Percentiles rank a stretch among this genome's conserved stretches.
Evolutionary conservation across 1,140 invertebrate species (phyloP).

Genomic region (Holotrichia oblita): DNA sequence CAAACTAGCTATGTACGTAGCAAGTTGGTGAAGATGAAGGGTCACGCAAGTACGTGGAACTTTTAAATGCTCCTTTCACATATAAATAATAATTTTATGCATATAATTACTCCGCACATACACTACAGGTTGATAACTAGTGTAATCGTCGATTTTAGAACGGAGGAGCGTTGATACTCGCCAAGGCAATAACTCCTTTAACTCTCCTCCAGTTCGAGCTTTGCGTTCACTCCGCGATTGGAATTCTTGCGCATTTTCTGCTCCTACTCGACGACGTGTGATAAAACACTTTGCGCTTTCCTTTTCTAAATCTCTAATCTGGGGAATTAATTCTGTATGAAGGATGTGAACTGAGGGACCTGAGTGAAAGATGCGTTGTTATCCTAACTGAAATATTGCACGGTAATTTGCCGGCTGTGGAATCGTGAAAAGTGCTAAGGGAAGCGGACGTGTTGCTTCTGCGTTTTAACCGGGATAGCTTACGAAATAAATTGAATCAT

Average conservation of each 20-base stretch:
- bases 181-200: background rate
- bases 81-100: conserved; percentile 53
- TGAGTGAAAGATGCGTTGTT: conserved; percentile 29
- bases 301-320: conserved; percentile 34
- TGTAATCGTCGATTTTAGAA: conserved; percentile 46
- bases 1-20: background rate
- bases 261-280: background rate
- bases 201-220: background rate
- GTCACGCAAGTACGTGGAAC: conserved; percentile 50
- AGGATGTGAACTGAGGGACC: background rate
- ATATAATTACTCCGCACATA: conserved; percentile 47
- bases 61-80: conserved; percentile 51
- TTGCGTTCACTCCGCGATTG: background rate
- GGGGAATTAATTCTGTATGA: conserved; percentile 1
- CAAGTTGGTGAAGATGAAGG: conserved; percentile 27
- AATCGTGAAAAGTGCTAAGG: background rate
- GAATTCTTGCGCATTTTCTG: background rate
- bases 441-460: background rate
- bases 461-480: background rate
- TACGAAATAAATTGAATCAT: conserved; percentile 28
- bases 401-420: background rate
- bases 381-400: conserved; percentile 14
- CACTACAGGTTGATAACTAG: conserved; percentile 41
- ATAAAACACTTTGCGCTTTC: conserved; percentile 7
- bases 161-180: background rate